Conservation (phyloP, 2,797 vertebrate genomes). For the Gastrophryne carolinensis region DNA sequence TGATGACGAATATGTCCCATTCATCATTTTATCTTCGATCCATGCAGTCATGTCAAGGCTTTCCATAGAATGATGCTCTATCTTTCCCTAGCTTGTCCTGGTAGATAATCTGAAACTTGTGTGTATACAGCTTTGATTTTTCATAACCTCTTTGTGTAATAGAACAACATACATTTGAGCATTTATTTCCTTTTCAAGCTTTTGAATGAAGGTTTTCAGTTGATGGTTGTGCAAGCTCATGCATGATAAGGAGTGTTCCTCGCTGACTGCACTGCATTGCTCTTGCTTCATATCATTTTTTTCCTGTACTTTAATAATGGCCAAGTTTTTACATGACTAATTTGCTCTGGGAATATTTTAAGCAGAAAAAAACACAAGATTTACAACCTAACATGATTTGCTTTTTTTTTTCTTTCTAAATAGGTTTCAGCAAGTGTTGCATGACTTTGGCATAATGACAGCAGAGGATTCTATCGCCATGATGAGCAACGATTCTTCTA, state of each 20-base stretch:
- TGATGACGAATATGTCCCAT: no score
- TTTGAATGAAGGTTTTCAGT: neutral
- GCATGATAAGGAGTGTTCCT: conserved; percentile 40
- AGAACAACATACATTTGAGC: neutral
- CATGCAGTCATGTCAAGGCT: neutral
- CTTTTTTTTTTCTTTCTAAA: conserved; percentile 30
- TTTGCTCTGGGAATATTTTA: conserved; percentile 1
- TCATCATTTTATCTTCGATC: neutral
- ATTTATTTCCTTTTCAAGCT: neutral
- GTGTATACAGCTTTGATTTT: neutral
- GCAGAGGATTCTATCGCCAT: conserved; percentile 90
- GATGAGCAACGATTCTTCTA: conserved; percentile 85
- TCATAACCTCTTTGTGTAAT: neutral
- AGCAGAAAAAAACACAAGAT: neutral
- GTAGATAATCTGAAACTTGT: no score
- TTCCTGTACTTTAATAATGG: neutral
- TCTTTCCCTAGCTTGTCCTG: no score
- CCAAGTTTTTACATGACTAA: conserved; percentile 38
- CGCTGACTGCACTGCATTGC: neutral
- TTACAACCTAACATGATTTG: neutral
- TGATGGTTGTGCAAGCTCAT: conserved; percentile 32
- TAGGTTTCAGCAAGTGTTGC: conserved; percentile 80
- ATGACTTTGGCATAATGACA: conserved; percentile 95
- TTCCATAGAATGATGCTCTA: neutral
- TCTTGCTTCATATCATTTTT: conserved; percentile 25